These are phyloP conservation scores for Entomyzon cyanotis DNA, from an alignment of 2,113 vertebrate genomes.

Conservation along the genomic window DNA sequence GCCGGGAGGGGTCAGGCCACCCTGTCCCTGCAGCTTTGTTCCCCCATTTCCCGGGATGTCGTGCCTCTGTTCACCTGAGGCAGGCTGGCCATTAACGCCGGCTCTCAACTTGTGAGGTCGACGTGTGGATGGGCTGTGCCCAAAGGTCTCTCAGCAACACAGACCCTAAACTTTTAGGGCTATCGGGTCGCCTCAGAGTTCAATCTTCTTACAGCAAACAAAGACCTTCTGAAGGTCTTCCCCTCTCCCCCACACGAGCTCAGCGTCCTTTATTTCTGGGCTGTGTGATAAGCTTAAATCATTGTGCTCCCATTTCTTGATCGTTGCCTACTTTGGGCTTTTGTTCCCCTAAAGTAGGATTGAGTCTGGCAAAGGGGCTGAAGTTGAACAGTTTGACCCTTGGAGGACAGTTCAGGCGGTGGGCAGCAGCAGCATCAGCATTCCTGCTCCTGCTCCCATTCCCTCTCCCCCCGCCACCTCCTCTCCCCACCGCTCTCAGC, in stretches of 20 bases:
- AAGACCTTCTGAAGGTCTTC: constrained; percentile 69
- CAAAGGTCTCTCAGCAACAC: constrained; percentile 67
- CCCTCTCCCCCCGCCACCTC: neutral
- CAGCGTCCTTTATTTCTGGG: constrained; percentile 62
- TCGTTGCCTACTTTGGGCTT: constrained; percentile 69
- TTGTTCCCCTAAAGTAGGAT: constrained; percentile 75
- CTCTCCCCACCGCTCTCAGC: neutral
- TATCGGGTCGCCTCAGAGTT: constrained; percentile 68
- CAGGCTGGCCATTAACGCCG: neutral
- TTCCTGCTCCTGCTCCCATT: neutral
- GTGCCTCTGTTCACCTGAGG: neutral
- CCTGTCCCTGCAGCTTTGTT: neutral
- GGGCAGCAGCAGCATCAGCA: constrained; percentile 28
- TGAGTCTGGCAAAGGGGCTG: constrained; percentile 71
- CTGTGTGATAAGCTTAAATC: constrained; percentile 73
- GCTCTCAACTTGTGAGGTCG: constrained; percentile 74
- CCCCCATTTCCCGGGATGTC: rapidly evolving
- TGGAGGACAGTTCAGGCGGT: constrained; percentile 67
- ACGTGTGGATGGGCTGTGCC: constrained; percentile 28
- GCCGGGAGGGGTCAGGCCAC: neutral
- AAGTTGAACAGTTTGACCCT: constrained; percentile 81
- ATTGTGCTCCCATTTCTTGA: constrained; percentile 70
- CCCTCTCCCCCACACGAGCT: constrained; percentile 27
- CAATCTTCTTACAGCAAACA: constrained; percentile 75
- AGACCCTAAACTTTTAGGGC: constrained; percentile 74